Conservation (phyloP, 2,888 invertebrate species). For the Teinopalpus imperialis region DNA sequence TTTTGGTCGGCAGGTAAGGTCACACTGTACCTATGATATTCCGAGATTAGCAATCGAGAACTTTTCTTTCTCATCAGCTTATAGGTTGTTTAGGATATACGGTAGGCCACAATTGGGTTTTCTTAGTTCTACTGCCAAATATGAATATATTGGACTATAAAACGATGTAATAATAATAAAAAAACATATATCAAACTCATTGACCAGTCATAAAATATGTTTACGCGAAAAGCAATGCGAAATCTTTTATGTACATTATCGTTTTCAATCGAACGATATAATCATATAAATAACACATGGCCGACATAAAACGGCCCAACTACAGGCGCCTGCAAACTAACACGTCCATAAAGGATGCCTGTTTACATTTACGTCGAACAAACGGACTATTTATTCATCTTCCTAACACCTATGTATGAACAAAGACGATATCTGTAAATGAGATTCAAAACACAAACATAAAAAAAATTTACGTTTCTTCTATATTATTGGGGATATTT, state of each 20-base stretch:
- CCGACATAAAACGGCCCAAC: conserved; percentile 20
- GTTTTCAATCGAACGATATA: conserved; percentile 18
- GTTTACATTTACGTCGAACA: conserved; percentile 25
- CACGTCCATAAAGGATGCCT: conserved; percentile 27
- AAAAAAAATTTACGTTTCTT: not conserved
- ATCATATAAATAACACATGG: conserved; percentile 24
- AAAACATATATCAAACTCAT: not conserved
- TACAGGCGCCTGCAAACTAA: conserved; percentile 27
- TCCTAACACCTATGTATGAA: not conserved
- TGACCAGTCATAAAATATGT: conserved; percentile 5
- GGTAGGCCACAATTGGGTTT: too few species aligned
- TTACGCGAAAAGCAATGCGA: conserved; percentile 24
- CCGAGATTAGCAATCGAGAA: too few species aligned
- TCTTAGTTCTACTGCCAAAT: too few species aligned
- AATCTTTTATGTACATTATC: conserved; percentile 32
- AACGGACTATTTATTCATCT: conserved; percentile 24
- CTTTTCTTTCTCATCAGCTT: too few species aligned
- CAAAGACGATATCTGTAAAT: not conserved
- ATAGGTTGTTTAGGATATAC: too few species aligned
- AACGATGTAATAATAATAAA: conserved; percentile 19
- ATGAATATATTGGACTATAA: too few species aligned
- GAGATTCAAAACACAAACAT: not conserved
- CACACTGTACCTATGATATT: too few species aligned
- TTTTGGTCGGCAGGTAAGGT: too few species aligned
- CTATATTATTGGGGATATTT: too few species aligned